A percentile compares a stretch with the other conserved stretches of the same genome.
Evolutionary conservation across 2,113 vertebrate species (phyloP).

Genomic region (Scortum barcoo): DNA sequence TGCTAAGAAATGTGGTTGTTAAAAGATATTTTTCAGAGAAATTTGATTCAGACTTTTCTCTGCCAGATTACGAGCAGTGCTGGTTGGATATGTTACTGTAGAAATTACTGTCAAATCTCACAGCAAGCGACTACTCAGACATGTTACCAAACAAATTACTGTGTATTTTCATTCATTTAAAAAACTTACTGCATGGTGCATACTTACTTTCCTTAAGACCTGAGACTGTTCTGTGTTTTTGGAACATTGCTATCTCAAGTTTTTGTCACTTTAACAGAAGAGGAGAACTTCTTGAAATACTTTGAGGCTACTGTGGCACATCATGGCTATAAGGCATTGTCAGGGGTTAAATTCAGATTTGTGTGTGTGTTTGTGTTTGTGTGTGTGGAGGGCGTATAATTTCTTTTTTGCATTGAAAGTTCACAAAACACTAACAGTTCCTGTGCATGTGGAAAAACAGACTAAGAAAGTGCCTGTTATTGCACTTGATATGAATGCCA

Average conservation of each 20-base stretch:
- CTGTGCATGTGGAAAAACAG: neutral
- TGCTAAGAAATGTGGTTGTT: constrained; percentile 32
- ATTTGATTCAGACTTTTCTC: constrained; percentile 39
- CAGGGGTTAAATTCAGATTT: neutral
- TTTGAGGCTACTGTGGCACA: neutral
- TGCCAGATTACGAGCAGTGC: constrained; percentile 4
- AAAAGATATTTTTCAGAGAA: constrained; percentile 29
- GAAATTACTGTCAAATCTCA: neutral
- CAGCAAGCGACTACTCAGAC: neutral
- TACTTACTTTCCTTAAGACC: neutral
- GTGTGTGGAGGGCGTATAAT: too few species aligned
- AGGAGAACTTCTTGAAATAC: neutral
- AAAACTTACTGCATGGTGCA: neutral
- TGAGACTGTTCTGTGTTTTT: neutral
- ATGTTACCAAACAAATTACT: neutral
- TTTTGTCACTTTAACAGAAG: neutral
- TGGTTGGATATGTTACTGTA: neutral
- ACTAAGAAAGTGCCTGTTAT: too few species aligned
- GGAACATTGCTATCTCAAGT: neutral
- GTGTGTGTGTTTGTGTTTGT: too few species aligned
- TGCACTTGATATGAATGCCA: neutral
- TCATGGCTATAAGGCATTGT: neutral
- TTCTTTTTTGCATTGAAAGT: neutral
- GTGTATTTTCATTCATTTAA: neutral
- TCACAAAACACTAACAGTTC: neutral